These are phyloP conservation scores for Temnothorax longispinosus DNA, from an alignment of 1,140 invertebrate genomes.

Conservation along the genomic window DNA sequence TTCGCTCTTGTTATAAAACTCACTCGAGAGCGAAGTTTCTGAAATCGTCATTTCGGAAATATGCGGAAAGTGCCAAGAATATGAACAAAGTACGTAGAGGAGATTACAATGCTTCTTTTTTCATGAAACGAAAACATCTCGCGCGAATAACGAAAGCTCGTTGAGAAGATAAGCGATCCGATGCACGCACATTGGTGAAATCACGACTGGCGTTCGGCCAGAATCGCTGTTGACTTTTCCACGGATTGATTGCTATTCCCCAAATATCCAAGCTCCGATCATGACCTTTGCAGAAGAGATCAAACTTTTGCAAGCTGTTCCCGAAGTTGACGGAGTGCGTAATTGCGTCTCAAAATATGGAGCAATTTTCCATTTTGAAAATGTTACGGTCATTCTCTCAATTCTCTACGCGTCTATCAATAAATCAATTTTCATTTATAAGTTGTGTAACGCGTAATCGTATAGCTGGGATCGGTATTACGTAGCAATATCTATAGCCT, in stretches of 20 bases:
- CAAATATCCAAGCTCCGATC: constrained; percentile 33
- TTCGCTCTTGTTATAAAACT: neutral
- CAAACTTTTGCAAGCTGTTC: neutral
- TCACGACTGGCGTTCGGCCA: constrained; percentile 64
- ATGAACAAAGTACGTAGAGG: neutral
- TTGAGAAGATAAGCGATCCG: constrained; percentile 45
- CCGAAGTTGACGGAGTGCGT: neutral
- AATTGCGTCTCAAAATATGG: neutral
- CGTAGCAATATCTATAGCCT: neutral
- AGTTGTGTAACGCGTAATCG: neutral
- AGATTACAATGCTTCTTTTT: neutral
- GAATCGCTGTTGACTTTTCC: constrained; percentile 52
- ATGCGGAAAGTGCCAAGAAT: neutral
- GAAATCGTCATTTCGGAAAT: neutral
- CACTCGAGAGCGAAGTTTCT: neutral
- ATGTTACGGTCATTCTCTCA: neutral
- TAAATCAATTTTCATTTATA: neutral
- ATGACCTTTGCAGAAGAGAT: constrained; percentile 17
- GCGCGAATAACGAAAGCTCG: constrained; percentile 31
- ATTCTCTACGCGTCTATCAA: neutral
- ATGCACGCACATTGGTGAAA: constrained; percentile 63
- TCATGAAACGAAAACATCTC: constrained; percentile 42
- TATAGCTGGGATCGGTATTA: neutral
- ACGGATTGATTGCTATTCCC: constrained; percentile 1
- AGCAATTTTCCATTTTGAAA: neutral